phyloP scores from a whole-genome alignment of 2,888 invertebrate species.

The Andrena camellia region DNA sequence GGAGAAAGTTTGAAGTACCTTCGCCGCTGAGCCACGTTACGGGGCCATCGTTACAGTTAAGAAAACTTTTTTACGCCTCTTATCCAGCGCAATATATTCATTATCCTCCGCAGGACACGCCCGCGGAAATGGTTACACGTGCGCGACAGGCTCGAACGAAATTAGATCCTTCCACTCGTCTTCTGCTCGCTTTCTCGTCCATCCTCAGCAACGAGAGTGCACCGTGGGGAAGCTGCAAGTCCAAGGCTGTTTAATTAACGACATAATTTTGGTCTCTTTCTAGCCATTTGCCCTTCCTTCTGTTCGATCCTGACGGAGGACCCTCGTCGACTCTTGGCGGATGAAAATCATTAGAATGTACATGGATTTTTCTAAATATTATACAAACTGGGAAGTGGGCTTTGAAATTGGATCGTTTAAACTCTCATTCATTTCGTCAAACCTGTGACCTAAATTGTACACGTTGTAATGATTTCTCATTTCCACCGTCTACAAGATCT shows the following conservation, averaged over 20 bases:
- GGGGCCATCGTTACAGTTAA: neutral
- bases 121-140: constrained; percentile 46
- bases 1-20: neutral
- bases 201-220: constrained; percentile 9
- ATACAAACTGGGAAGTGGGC: too few relatives aligned
- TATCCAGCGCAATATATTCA: constrained; percentile 48
- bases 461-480: too few relatives aligned
- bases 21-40: neutral
- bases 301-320: neutral
- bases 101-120: constrained; percentile 39
- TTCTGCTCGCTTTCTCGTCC: constrained; percentile 20
- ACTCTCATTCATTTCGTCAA: too few relatives aligned
- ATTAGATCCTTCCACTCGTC: constrained; percentile 63
- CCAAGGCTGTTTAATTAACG: constrained; percentile 62
- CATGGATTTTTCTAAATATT: neutral
- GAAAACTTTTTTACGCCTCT: constrained; percentile 4
- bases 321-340: constrained; percentile 16
- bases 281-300: constrained; percentile 5
- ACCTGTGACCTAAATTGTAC: too few relatives aligned
- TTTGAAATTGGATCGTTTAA: too few relatives aligned
- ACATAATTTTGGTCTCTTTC: constrained; percentile 52
- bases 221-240: constrained; percentile 23
- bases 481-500: too few relatives aligned
- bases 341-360: neutral
- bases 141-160: constrained; percentile 39